Base-by-base conservation (phyloP, 2,888 invertebrate species). In the Cantharis lateralis region DNA sequence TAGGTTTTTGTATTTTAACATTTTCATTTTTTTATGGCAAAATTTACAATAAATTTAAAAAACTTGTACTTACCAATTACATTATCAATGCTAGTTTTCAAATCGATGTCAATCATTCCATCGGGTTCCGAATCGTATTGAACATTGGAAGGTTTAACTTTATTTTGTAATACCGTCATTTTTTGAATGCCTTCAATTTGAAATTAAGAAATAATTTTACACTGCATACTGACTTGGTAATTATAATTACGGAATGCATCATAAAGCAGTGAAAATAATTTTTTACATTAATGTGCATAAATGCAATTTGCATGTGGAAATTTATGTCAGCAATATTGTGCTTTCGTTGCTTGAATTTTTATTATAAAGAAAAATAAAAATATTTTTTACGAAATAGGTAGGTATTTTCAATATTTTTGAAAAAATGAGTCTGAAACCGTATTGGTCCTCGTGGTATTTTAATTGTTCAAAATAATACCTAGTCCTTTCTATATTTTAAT, bases 81-180 rank as follows among this genome's bases (percentile, higher is more conserved):
- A 3, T 32, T 26, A 15, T 62, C 32, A n/a, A 70, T 20, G 18
- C 20, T 13, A 63, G 70, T 70, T 7, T 26, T 18, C 13, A 77
- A 32, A 20, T 74, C 70, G 24, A 77, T 69, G 15, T 77, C 74
- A 1, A 66, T 69, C 77, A 77, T 77, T 62, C 72, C 72, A 11
- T 77, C 74, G 11, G 74, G 72, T 74, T 74, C 74, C n/a, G n/a
- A 48, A n/a, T n/a, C n/a, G 9, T n/a, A 2, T 48, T 48, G 48
- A 11, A 13, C n/a, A 16, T 11, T 24, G 3, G 18, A 1, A 11
- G 15, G 15, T 32, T 71, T 26, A 5, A 10, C 62, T n/a, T 76
- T 61, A 76, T 70, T 73, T 73, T 76, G 70, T 15, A 48, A 61
- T 24, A 11, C 64, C 24, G 68, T 70, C 76, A 76, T 66, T 66